Conservation (phyloP, 92 coral and sea anemone species). For the Bergia puertoricense region DNA sequence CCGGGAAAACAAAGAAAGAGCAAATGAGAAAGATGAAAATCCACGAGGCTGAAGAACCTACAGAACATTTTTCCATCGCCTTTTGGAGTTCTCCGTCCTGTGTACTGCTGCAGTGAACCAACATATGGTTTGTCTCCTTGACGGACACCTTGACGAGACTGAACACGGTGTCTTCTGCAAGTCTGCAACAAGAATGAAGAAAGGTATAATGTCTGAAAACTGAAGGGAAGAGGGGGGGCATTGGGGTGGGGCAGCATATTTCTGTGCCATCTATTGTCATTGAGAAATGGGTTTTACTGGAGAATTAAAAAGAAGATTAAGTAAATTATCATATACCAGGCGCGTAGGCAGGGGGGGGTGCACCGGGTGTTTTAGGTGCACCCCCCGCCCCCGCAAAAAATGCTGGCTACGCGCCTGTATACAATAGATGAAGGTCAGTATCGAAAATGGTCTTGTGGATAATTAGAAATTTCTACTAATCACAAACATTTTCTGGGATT, state of each 20-base stretch:
- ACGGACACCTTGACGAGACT: slow-evolving; percentile 71
- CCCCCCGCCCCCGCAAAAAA: too few species aligned
- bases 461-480: not conserved
- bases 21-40: not conserved
- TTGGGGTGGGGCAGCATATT: too few species aligned
- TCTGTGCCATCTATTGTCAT: too few species aligned
- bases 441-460: not conserved
- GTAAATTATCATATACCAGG: too few species aligned
- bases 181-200: not conserved
- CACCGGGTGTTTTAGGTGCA: too few species aligned
- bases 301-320: too few species aligned
- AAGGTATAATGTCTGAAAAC: too few species aligned
- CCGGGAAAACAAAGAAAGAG: not conserved
- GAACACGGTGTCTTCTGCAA: slow-evolving; percentile 72
- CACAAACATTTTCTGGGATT: not conserved
- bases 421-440: not conserved
- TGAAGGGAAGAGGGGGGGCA: too few species aligned
- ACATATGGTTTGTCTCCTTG: slow-evolving; percentile 58
- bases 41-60: slow-evolving; percentile 39
- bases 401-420: too few species aligned
- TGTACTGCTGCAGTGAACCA: slow-evolving; percentile 58
- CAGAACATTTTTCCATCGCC: slow-evolving; percentile 68
- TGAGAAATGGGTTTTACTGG: too few species aligned
- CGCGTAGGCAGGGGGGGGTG: too few species aligned
- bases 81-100: slow-evolving; percentile 57